These are phyloP conservation scores for Drosophila parabipectinata DNA, from an alignment of 1,140 invertebrate genomes.

Conservation along the genomic window DNA sequence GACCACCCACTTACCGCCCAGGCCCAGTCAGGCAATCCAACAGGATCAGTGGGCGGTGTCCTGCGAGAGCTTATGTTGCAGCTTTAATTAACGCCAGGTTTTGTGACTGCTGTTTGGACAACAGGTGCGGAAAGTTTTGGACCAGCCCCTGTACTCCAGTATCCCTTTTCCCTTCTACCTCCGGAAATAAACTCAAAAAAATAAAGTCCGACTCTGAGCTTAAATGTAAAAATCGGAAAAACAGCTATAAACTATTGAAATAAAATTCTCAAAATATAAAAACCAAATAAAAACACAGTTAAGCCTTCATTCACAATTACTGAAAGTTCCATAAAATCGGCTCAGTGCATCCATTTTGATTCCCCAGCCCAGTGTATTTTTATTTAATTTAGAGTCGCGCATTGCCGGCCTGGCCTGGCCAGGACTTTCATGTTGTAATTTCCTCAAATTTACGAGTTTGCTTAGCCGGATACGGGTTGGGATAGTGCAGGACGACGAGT, in stretches of 20 bases:
- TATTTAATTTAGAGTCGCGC: constrained; percentile 78
- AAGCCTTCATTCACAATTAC: too few relatives aligned
- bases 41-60: constrained; percentile 35
- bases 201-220: background rate
- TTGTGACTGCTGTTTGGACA: constrained; percentile 61
- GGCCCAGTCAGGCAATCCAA: background rate
- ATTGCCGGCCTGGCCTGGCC: constrained; percentile 32
- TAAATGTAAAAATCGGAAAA: too few relatives aligned
- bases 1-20: background rate
- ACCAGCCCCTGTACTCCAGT: constrained; percentile 13
- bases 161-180: background rate
- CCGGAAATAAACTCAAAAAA: background rate
- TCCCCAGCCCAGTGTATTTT: constrained; percentile 47
- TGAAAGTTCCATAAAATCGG: background rate
- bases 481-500: constrained; percentile 9
- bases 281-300: too few relatives aligned
- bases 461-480: constrained; percentile 48
- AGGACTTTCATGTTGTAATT: constrained; percentile 78
- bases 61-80: constrained; percentile 56
- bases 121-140: constrained; percentile 70
- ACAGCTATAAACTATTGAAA: background rate
- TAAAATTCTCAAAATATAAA: background rate
- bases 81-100: constrained; percentile 77
- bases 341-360: constrained; percentile 8
- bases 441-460: constrained; percentile 77